Evolutionary conservation across 2,797 vertebrate genomes (phyloP).

Genomic region (Acrossocheilus fasciatus): DNA sequence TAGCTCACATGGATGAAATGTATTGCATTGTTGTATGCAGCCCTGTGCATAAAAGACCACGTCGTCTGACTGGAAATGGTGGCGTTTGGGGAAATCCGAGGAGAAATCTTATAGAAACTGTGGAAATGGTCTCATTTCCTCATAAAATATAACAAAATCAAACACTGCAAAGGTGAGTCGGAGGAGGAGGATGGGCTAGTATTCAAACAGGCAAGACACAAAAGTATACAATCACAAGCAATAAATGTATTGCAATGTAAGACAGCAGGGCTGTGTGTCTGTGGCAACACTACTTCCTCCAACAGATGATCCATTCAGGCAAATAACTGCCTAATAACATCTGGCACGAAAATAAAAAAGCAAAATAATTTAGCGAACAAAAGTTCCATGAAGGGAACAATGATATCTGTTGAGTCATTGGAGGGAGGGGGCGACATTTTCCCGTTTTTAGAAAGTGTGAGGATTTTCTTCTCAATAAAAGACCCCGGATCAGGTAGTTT

Average conservation of each 20-base stretch:
- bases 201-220: conserved; percentile 2
- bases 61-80: not conserved
- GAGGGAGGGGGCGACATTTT: not conserved
- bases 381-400: not conserved
- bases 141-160: not conserved
- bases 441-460: not conserved
- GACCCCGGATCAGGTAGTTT: not conserved
- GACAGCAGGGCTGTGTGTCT: not conserved
- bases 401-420: not conserved
- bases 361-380: not conserved
- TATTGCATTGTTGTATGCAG: conserved; percentile 41
- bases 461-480: not conserved
- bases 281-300: not conserved
- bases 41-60: conserved; percentile 26
- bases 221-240: conserved; percentile 9
- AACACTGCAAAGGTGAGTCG: not conserved
- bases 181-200: not conserved
- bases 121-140: not conserved
- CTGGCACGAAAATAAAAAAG: not conserved
- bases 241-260: conserved; percentile 13
- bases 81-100: not conserved
- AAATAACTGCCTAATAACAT: not conserved
- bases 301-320: not conserved
- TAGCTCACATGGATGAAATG: conserved; percentile 25
- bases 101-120: not conserved